phyloP scores from a whole-genome alignment of 2,113 vertebrate genomes.

The Hippocampus barbouri region DNA sequence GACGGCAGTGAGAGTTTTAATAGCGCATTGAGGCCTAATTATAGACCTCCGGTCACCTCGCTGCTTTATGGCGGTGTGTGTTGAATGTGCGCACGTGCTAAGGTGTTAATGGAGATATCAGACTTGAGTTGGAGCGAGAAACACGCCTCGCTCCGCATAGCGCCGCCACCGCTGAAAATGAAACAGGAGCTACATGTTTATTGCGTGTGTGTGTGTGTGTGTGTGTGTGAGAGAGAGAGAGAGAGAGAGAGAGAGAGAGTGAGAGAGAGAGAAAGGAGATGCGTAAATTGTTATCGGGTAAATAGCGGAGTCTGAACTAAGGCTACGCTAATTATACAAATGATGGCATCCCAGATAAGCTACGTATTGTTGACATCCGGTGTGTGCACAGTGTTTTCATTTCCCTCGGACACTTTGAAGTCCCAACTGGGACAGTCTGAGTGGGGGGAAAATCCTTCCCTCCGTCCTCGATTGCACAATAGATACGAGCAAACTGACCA shows the following conservation, averaged over 20 bases:
- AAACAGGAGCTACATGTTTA: constrained; percentile 40
- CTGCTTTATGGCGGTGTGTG: constrained; percentile 49
- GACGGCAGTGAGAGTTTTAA: constrained; percentile 68
- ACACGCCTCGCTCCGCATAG: constrained; percentile 25
- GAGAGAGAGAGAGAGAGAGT: no score
- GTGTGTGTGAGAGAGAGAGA: no score
- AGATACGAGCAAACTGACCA: no score
- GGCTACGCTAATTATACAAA: not conserved
- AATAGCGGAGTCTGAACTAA: not conserved
- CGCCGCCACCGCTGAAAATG: constrained; percentile 36
- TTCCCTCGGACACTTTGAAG: no score
- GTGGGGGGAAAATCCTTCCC: no score
- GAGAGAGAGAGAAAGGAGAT: no score
- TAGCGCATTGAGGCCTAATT: constrained; percentile 71
- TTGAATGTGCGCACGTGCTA: constrained; percentile 24
- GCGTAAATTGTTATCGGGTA: not conserved
- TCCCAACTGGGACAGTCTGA: no score
- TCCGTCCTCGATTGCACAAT: no score
- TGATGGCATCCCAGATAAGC: not conserved
- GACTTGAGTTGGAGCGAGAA: constrained; percentile 52
- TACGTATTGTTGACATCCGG: not conserved
- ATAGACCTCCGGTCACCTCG: constrained; percentile 60
- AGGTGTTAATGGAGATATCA: constrained; percentile 70
- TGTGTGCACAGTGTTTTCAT: not conserved
- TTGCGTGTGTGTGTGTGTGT: constrained; percentile 5